phyloP scores from a whole-genome alignment of 2,888 invertebrate species.

The Pseudeuparius sepicola region DNA sequence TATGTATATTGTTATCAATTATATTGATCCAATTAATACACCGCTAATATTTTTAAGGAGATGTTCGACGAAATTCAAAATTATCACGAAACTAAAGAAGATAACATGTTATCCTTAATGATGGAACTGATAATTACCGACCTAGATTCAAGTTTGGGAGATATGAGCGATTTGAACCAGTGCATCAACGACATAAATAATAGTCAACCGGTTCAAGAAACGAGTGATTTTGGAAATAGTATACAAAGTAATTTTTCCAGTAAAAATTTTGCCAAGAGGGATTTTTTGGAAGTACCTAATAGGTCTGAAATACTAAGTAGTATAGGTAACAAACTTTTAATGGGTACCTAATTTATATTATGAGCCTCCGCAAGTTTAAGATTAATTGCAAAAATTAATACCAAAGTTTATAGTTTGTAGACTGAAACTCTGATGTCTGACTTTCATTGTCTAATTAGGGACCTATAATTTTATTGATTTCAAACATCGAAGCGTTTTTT shows the following conservation, averaged over 20 bases:
- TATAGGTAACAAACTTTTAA: too few species aligned
- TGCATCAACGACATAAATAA: slow-evolving; percentile 12
- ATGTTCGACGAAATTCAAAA: slow-evolving; percentile 24
- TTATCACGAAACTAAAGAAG: slow-evolving; percentile 26
- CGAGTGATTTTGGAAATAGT: slow-evolving; percentile 26
- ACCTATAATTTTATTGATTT: too few species aligned
- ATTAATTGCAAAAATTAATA: too few species aligned
- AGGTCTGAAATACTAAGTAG: slow-evolving; percentile 20
- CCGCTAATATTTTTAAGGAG: too few species aligned
- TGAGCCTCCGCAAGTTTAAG: too few species aligned
- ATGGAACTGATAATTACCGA: slow-evolving; percentile 28
- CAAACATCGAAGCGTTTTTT: too few species aligned
- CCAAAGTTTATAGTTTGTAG: too few species aligned
- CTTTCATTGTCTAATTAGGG: too few species aligned
- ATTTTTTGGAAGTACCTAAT: slow-evolving; percentile 16
- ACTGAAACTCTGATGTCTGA: too few species aligned
- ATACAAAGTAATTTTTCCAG: slow-evolving; percentile 19
- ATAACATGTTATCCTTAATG: slow-evolving; percentile 28
- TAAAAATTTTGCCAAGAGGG: slow-evolving; percentile 8
- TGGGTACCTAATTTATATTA: too few species aligned
- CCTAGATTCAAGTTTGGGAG: slow-evolving; percentile 22
- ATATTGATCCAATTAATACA: too few species aligned
- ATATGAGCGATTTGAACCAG: slow-evolving; percentile 18
- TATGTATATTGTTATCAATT: too few species aligned
- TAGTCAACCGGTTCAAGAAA: slow-evolving; percentile 13